Percentiles rank a stretch among this genome's conserved stretches.
phyloP scores from a whole-genome alignment of 1,140 invertebrate genomes.

The Procambarus clarkii region DNA sequence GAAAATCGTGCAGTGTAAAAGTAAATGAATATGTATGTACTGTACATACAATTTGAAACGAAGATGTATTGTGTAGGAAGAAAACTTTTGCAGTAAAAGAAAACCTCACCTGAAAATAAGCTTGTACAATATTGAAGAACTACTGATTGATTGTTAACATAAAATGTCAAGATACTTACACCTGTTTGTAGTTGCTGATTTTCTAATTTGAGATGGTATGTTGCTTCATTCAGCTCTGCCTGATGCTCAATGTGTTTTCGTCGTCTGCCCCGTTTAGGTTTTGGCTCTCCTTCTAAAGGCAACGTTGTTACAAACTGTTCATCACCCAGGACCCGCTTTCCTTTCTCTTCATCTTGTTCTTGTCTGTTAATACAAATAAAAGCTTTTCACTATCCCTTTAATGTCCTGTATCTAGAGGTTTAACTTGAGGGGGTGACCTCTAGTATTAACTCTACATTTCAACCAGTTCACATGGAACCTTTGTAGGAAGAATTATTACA shows the following conservation, averaged over 20 bases:
- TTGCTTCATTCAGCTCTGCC: slow-evolving; percentile 39
- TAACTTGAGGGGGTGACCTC: too few species aligned
- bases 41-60: too few species aligned
- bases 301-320: neutral
- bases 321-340: neutral
- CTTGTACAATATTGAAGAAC: neutral
- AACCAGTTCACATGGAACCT: too few species aligned
- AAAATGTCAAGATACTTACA: neutral
- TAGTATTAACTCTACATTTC: too few species aligned
- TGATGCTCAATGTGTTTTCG: slow-evolving; percentile 45
- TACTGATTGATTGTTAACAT: neutral
- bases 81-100: neutral
- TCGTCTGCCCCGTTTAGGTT: slow-evolving; percentile 37
- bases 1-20: too few species aligned
- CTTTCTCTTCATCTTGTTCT: slow-evolving; percentile 41
- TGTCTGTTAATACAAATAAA: slow-evolving; percentile 20
- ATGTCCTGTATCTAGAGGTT: too few species aligned
- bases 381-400: neutral
- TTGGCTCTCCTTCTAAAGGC: slow-evolving; percentile 18
- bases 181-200: slow-evolving; percentile 36
- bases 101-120: neutral
- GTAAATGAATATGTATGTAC: too few species aligned
- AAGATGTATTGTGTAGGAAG: too few species aligned
- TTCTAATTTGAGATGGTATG: slow-evolving; percentile 53
- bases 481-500: too few species aligned